phyloP scores from a whole-genome alignment of 2,113 vertebrate species.

The Catagonus wagneri region DNA sequence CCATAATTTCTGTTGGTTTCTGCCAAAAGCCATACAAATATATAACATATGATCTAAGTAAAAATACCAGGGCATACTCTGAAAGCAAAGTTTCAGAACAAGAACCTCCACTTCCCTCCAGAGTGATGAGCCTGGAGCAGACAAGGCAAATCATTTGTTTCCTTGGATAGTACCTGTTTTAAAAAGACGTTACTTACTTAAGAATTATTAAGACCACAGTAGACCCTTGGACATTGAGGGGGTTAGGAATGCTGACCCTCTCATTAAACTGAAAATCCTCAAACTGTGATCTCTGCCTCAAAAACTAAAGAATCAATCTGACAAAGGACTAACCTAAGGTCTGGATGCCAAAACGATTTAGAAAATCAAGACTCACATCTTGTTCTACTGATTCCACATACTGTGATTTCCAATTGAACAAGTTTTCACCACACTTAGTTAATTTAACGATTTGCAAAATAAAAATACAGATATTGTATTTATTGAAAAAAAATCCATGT shows the following conservation, averaged over 20 bases:
- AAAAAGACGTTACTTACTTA: neutral
- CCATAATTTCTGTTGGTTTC: neutral
- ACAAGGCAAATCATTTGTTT: neutral
- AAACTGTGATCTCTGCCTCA: neutral
- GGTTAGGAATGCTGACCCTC: neutral
- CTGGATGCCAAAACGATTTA: neutral
- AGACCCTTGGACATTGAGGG: neutral
- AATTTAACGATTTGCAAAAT: neutral
- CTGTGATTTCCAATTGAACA: neutral
- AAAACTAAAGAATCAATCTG: neutral
- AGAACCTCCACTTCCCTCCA: neutral
- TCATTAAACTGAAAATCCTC: neutral
- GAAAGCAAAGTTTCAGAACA: neutral
- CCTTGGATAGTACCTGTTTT: neutral
- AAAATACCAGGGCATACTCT: neutral
- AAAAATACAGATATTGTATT: neutral
- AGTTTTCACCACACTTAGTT: neutral
- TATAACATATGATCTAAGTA: neutral
- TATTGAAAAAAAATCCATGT: neutral
- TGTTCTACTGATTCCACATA: neutral
- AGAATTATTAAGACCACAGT: neutral
- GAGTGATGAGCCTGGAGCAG: neutral
- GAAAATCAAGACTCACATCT: neutral
- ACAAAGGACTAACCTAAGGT: neutral
- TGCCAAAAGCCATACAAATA: slow-evolving; percentile 11